phyloP scores from a whole-genome alignment of 2,113 vertebrate species.

The Vanacampus margaritifer region DNA sequence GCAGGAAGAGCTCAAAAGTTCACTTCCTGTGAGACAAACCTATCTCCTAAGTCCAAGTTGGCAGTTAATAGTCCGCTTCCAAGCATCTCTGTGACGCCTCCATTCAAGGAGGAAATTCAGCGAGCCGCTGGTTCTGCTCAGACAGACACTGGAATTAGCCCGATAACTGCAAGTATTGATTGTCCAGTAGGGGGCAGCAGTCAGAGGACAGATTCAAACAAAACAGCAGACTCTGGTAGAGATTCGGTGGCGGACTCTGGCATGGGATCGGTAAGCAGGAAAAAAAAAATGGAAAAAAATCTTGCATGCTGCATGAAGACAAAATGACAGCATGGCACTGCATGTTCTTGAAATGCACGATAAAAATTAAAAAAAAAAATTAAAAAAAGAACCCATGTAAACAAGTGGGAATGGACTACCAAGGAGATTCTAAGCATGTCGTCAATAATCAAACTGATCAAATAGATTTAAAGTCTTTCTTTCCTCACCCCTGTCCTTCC shows the following conservation, averaged over 20 bases:
- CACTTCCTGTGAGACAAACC: conserved; percentile 1
- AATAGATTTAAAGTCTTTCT: not conserved
- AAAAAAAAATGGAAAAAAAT: not conserved
- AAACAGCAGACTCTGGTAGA: conserved; percentile 25
- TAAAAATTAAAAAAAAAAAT: not conserved
- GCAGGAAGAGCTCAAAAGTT: conserved; percentile 5
- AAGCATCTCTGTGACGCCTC: conserved; percentile 33
- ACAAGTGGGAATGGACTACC: conserved; percentile 7
- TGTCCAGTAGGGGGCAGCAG: conserved; percentile 18
- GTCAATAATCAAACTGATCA: conserved; percentile 25
- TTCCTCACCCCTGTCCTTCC: conserved; percentile 13
- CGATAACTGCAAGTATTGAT: conserved; percentile 19
- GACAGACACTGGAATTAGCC: not conserved
- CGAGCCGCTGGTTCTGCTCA: not conserved
- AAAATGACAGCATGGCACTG: conserved; percentile 13
- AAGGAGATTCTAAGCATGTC: not conserved
- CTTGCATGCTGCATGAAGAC: conserved; percentile 31
- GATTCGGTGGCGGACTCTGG: conserved; percentile 52
- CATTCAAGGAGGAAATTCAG: not conserved
- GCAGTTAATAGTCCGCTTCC: conserved; percentile 20
- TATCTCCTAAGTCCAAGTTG: not conserved
- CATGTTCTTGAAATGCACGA: conserved; percentile 19
- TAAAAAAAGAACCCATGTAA: not conserved
- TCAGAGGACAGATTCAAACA: conserved; percentile 9
- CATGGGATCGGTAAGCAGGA: conserved; percentile 67